Percentiles rank a stretch among this genome's conserved stretches.
These are phyloP conservation scores for Lepidurus arcticus DNA, from an alignment of 1,140 invertebrate genomes.

Conservation along the genomic window DNA sequence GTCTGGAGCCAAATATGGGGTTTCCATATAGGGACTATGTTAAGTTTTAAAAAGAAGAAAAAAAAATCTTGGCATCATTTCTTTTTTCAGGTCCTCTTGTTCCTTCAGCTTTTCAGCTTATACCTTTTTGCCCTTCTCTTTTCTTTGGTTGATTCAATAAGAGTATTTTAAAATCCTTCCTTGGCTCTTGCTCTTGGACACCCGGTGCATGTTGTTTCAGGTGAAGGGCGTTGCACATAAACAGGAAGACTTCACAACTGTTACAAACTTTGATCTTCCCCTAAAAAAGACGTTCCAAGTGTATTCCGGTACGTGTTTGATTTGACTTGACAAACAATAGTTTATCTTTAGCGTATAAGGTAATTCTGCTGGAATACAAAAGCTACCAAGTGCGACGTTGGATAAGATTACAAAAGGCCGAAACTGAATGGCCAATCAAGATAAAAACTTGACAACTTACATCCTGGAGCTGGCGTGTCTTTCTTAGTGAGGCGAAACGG, in stretches of 20 bases:
- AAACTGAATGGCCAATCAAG: neutral
- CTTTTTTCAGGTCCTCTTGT: neutral
- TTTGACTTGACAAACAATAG: too few species aligned
- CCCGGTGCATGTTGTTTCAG: neutral
- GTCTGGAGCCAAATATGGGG: neutral
- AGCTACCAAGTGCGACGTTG: neutral
- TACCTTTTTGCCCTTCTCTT: neutral
- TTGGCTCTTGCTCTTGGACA: too few species aligned
- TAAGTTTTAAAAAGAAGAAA: neutral
- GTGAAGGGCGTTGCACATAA: neutral
- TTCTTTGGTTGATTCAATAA: too few species aligned
- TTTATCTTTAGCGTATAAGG: too few species aligned
- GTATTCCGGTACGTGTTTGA: too few species aligned
- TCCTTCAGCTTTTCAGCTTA: neutral
- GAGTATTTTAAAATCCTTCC: too few species aligned
- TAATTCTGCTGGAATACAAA: too few species aligned
- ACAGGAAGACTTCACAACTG: neutral
- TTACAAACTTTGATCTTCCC: too few species aligned
- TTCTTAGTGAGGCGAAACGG: constrained; percentile 33
- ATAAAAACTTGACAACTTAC: constrained; percentile 31
- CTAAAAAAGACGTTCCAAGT: too few species aligned
- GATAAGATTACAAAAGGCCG: neutral
- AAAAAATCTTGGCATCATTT: neutral
- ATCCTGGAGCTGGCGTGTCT: constrained; percentile 33
- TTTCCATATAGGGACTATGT: constrained; percentile 1